phyloP scores from a whole-genome alignment of 2,888 invertebrate species.

The Drosophila pegasa region DNA sequence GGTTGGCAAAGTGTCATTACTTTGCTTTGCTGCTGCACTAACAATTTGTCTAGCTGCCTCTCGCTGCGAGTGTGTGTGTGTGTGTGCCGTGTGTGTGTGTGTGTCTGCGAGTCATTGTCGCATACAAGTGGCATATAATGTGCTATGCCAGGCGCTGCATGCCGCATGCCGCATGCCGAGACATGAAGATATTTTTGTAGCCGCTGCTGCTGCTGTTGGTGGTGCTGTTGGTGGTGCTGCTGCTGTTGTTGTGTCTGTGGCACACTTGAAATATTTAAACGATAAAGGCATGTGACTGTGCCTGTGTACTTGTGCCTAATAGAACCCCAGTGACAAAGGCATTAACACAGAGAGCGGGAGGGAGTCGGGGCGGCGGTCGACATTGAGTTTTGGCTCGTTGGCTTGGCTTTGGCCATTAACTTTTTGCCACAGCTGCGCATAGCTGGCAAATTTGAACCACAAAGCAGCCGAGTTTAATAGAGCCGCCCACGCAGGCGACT shows the following conservation, averaged over 20 bases:
- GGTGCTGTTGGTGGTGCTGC: slow-evolving; percentile 15
- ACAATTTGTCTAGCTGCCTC: slow-evolving; percentile 66
- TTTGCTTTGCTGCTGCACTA: slow-evolving; percentile 45
- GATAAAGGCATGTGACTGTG: slow-evolving; percentile 51
- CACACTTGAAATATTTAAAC: slow-evolving; percentile 75
- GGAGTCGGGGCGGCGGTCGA: neutral
- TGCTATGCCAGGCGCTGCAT: slow-evolving; percentile 52
- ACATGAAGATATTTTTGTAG: slow-evolving; percentile 46
- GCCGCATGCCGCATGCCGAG: slow-evolving; percentile 53
- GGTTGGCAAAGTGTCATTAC: slow-evolving; percentile 60
- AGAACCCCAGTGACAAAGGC: slow-evolving; percentile 76
- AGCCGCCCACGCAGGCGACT: slow-evolving; percentile 62
- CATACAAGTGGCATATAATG: slow-evolving; percentile 70
- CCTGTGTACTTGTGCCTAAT: slow-evolving; percentile 67
- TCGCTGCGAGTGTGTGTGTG: slow-evolving; percentile 15
- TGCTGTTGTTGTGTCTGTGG: slow-evolving; percentile 44
- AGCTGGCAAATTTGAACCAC: slow-evolving; percentile 65
- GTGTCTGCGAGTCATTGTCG: slow-evolving; percentile 63
- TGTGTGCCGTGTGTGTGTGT: neutral
- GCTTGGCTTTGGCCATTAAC: slow-evolving; percentile 66
- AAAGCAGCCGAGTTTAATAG: slow-evolving; percentile 68
- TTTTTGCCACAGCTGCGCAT: slow-evolving; percentile 62
- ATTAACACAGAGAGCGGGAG: slow-evolving; percentile 27
- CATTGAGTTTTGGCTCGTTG: slow-evolving; percentile 24
- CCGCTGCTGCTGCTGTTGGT: slow-evolving; percentile 15